Evolutionary conservation across 2,888 invertebrate species (phyloP).

Genomic region (Drosophila borealis): DNA sequence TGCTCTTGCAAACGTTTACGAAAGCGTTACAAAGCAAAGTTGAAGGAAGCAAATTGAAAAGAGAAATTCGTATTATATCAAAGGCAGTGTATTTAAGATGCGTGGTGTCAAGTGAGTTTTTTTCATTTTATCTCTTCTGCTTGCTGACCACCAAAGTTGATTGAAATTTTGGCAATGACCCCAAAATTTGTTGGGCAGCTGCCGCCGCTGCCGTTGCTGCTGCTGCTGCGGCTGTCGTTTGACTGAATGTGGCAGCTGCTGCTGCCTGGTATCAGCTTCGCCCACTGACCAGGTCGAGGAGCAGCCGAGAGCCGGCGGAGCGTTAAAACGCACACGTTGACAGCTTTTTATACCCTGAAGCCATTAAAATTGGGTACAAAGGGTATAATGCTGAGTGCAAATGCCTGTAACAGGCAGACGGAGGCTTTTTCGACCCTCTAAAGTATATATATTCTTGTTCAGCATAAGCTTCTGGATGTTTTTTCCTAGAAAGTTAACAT

Average conservation of each 20-base stretch:
- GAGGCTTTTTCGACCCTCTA: no score
- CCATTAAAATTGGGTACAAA: no score
- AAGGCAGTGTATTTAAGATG: conserved; percentile 19
- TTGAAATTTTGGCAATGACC: conserved; percentile 72
- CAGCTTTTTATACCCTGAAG: conserved; percentile 55
- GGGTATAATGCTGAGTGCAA: no score
- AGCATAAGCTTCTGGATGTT: no score
- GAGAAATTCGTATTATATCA: no score
- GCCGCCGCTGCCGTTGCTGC: conserved; percentile 57
- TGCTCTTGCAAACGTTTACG: background rate
- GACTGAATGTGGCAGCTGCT: conserved; percentile 61
- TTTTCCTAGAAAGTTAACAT: no score
- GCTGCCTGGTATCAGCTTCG: conserved; percentile 57
- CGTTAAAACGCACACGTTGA: conserved; percentile 81
- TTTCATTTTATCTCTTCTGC: conserved; percentile 2
- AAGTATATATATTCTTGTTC: no score
- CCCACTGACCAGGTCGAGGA: conserved; percentile 63
- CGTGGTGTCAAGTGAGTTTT: background rate
- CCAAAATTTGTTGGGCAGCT: conserved; percentile 57
- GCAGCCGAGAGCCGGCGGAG: conserved; percentile 57
- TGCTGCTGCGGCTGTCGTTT: conserved; percentile 43
- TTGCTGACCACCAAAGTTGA: conserved; percentile 72
- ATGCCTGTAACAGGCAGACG: no score
- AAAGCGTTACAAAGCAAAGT: background rate
- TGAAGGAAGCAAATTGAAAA: background rate